Conservation (phyloP, 2,888 invertebrate genomes). For the Bugula neritina region DNA sequence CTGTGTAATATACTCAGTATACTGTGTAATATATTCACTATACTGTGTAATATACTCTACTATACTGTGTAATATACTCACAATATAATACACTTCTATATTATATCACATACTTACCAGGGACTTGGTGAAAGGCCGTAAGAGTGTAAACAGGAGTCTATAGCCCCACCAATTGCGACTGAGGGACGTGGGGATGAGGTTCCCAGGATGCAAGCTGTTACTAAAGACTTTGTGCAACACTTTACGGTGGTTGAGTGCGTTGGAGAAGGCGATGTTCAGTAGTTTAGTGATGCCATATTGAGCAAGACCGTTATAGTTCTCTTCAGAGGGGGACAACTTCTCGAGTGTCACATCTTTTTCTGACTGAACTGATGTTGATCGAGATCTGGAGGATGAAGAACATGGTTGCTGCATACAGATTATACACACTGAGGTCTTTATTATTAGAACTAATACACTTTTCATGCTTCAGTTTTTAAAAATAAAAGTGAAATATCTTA, state of each 20-base stretch:
- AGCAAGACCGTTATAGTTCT: not conserved
- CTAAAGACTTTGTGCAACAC: constrained; percentile 49
- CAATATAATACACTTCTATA: too few species aligned
- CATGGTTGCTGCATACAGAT: too few species aligned
- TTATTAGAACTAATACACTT: too few species aligned
- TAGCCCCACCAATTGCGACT: constrained; percentile 80
- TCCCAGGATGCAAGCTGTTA: constrained; percentile 55
- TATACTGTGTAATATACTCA: too few species aligned
- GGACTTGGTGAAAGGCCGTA: constrained; percentile 88
- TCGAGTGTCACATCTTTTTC: not conserved
- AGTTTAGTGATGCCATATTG: constrained; percentile 59
- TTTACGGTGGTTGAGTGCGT: constrained; percentile 70
- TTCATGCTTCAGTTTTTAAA: too few species aligned
- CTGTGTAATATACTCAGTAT: too few species aligned
- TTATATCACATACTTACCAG: constrained; percentile 66
- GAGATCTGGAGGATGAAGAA: too few species aligned
- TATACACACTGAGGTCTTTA: too few species aligned
- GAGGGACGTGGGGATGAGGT: constrained; percentile 75
- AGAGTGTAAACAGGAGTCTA: constrained; percentile 69
- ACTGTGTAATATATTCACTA: too few species aligned
- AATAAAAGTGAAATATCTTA: too few species aligned
- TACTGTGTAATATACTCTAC: too few species aligned
- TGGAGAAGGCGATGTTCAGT: constrained; percentile 76
- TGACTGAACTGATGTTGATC: not conserved
- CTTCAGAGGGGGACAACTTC: constrained; percentile 2